These are phyloP conservation scores for Ailurus styani DNA, from an alignment of 2,113 vertebrate species.

Conservation along the genomic window DNA sequence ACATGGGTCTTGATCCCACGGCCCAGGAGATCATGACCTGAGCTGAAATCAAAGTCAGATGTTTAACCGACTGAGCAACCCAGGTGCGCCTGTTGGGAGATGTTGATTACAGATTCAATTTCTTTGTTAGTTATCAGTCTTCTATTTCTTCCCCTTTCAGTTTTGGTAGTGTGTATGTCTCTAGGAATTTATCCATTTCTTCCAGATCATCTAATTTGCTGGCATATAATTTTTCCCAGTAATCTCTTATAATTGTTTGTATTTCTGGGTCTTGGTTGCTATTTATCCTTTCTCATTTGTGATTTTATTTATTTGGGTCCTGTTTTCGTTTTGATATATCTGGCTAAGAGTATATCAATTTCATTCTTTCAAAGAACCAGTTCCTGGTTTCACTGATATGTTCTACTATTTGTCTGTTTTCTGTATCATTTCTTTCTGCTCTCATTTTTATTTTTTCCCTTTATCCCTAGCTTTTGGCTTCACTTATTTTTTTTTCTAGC, in stretches of 20 bases:
- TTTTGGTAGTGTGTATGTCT: not conserved
- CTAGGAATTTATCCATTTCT: not conserved
- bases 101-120: not conserved
- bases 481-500: not conserved
- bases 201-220: not conserved
- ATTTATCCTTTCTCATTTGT: not conserved
- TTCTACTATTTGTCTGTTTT: not conserved
- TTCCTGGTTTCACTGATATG: not conserved
- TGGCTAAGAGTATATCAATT: not conserved
- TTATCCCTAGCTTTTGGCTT: not conserved
- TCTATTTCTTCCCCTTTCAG: not conserved
- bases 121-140: not conserved
- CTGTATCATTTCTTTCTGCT: not conserved
- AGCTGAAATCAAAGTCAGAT: not conserved
- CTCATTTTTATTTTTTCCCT: not conserved
- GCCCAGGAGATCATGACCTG: not conserved
- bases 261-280: not conserved
- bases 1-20: not conserved
- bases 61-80: not conserved
- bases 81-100: not conserved
- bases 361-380: not conserved
- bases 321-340: not conserved
- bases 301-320: not conserved
- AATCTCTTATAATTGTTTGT: not conserved
- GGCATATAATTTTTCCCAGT: not conserved